A percentile compares a stretch with the other conserved stretches of the same genome.
Conservation (phyloP, 1,140 invertebrate genomes). For the Planococcus citri region DNA sequence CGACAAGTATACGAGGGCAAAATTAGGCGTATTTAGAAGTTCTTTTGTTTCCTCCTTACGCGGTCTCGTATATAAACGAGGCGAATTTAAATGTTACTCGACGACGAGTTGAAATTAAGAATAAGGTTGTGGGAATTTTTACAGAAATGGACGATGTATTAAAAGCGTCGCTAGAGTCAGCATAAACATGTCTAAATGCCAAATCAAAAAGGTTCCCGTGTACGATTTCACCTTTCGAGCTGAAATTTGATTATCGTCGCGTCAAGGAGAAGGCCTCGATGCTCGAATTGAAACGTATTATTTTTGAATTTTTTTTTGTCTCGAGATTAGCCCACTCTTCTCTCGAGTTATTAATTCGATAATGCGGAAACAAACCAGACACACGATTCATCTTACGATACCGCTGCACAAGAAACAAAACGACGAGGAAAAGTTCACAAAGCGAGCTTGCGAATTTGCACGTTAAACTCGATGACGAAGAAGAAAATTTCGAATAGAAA, state of each 20-base stretch:
- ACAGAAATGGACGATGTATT: background rate
- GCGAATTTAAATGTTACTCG: background rate
- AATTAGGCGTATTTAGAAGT: background rate
- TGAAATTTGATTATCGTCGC: too few species aligned
- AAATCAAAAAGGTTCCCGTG: background rate
- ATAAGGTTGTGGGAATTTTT: background rate
- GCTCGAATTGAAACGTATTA: too few species aligned
- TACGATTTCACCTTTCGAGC: too few species aligned
- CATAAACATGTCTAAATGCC: too few species aligned
- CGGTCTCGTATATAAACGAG: background rate
- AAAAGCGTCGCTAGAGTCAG: background rate
- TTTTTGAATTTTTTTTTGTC: too few species aligned
- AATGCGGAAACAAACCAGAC: background rate
- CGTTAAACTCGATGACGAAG: constrained; percentile 17
- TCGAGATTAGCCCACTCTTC: too few species aligned
- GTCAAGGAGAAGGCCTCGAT: too few species aligned
- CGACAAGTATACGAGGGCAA: background rate
- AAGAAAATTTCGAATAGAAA: constrained; percentile 13
- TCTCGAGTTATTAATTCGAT: too few species aligned
- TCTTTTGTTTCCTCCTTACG: background rate
- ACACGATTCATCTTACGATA: background rate
- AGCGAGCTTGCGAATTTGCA: too few species aligned
- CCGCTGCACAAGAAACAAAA: background rate
- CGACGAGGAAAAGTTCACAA: too few species aligned
- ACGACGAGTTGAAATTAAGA: background rate